These are phyloP conservation scores for Microplitis deprimator DNA, from an alignment of 2,888 invertebrate species.

Conservation along the genomic window DNA sequence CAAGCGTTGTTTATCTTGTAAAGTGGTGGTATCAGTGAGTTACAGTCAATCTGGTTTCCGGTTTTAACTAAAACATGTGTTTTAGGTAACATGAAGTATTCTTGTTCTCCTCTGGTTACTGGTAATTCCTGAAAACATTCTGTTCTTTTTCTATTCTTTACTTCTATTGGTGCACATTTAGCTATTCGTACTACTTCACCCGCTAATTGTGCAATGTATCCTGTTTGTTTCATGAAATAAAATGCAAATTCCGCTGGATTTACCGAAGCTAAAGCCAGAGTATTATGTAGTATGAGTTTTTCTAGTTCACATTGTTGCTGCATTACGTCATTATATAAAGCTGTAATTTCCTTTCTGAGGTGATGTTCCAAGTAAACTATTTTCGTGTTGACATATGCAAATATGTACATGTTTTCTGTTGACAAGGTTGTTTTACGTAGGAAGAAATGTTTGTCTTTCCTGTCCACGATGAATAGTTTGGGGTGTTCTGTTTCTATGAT, in stretches of 20 bases:
- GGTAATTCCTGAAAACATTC: constrained; percentile 26
- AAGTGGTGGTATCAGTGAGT: not conserved
- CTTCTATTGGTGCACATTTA: constrained; percentile 37
- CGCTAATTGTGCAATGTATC: constrained; percentile 50
- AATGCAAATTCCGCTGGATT: constrained; percentile 50
- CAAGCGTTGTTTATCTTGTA: not conserved
- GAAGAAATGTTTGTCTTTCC: not conserved
- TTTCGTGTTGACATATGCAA: constrained; percentile 48
- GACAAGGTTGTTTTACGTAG: not conserved
- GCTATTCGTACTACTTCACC: constrained; percentile 40
- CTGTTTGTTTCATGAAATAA: constrained; percentile 48
- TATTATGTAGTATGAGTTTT: constrained; percentile 49
- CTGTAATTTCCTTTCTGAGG: constrained; percentile 39
- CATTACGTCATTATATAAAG: constrained; percentile 45
- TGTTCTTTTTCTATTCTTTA: constrained; percentile 11
- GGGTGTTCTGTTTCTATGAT: constrained; percentile 46
- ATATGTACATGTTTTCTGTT: constrained; percentile 33
- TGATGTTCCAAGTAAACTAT: constrained; percentile 50
- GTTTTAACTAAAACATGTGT: not conserved
- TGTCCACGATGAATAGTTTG: constrained; percentile 41
- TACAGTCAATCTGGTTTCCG: not conserved
- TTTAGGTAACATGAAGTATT: not conserved
- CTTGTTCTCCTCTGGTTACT: not conserved
- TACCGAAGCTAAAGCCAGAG: constrained; percentile 47
- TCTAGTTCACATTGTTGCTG: constrained; percentile 49